Percentiles rank a stretch among this genome's conserved stretches.
phyloP scores from a whole-genome alignment of 1,140 invertebrate genomes.

The Drosophila virilis region DNA sequence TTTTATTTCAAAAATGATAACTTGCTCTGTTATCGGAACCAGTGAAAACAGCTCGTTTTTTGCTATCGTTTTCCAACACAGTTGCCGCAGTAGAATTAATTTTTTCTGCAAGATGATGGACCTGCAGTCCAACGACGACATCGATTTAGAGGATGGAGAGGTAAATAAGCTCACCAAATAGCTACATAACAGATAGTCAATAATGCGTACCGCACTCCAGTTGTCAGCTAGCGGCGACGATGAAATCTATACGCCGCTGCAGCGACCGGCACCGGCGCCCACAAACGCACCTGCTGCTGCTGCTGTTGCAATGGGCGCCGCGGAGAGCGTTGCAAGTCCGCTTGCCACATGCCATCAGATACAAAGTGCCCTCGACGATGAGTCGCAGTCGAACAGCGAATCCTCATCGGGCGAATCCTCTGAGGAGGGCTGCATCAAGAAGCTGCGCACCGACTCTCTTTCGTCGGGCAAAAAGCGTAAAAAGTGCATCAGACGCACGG shows the following conservation, averaged over 20 bases:
- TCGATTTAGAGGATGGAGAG: conserved; percentile 84
- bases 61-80: conserved; percentile 48
- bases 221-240: conserved; percentile 69
- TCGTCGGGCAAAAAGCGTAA: conserved; percentile 50
- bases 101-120: conserved; percentile 72
- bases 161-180: conserved; percentile 53
- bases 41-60: conserved; percentile 36
- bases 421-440: conserved; percentile 75
- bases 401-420: conserved; percentile 67
- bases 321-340: conserved; percentile 49
- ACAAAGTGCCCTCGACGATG: conserved; percentile 65
- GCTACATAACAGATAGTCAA: conserved; percentile 3
- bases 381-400: conserved; percentile 67
- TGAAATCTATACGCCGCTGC: conserved; percentile 84
- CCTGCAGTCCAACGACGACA: conserved; percentile 65
- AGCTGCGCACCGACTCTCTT: conserved; percentile 69
- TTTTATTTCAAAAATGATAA: neutral
- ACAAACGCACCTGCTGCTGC: conserved; percentile 18
- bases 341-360: conserved; percentile 66
- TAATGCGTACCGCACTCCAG: conserved; percentile 38
- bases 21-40: neutral
- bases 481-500: conserved; percentile 83
- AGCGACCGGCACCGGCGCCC: conserved; percentile 76
- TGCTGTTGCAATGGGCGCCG: conserved; percentile 2
- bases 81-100: conserved; percentile 48